Percentiles rank a stretch among this genome's conserved stretches.
phyloP scores from a whole-genome alignment of 2,797 vertebrate species.

The Gymnothorax reevesii region DNA sequence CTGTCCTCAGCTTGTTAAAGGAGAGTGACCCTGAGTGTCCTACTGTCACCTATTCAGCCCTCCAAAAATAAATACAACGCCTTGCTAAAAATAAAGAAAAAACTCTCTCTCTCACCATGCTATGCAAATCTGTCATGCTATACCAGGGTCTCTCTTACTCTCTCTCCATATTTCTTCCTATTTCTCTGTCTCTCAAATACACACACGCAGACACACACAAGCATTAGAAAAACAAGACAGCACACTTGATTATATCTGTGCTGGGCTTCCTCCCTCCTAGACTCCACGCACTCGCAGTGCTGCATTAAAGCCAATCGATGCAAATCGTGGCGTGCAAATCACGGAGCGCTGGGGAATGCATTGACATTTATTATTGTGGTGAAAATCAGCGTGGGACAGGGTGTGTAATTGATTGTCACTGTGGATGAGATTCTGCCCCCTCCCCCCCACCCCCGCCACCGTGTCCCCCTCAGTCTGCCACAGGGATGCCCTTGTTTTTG shows the following conservation, averaged over 20 bases:
- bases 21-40: background rate
- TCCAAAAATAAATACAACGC: background rate
- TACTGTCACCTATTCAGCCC: background rate
- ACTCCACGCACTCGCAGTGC: background rate
- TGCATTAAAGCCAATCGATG: constrained; percentile 18
- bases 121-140: background rate
- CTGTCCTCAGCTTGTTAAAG: background rate
- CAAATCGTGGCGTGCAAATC: constrained; percentile 13
- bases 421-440: constrained; percentile 16
- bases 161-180: constrained; percentile 24
- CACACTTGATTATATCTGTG: constrained; percentile 1
- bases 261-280: background rate
- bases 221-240: constrained; percentile 34
- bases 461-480: background rate
- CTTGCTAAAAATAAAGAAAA: background rate
- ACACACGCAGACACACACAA: constrained; percentile 50
- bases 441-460: constrained; percentile 19
- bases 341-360: constrained; percentile 46
- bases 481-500: background rate
- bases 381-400: constrained; percentile 41
- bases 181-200: constrained; percentile 28
- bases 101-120: background rate
- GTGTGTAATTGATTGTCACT: constrained; percentile 33
- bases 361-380: constrained; percentile 57
- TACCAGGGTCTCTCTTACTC: background rate